Evolutionary conservation across 2,113 vertebrate genomes (phyloP).

Genomic region (Copsychus sechellarum): DNA sequence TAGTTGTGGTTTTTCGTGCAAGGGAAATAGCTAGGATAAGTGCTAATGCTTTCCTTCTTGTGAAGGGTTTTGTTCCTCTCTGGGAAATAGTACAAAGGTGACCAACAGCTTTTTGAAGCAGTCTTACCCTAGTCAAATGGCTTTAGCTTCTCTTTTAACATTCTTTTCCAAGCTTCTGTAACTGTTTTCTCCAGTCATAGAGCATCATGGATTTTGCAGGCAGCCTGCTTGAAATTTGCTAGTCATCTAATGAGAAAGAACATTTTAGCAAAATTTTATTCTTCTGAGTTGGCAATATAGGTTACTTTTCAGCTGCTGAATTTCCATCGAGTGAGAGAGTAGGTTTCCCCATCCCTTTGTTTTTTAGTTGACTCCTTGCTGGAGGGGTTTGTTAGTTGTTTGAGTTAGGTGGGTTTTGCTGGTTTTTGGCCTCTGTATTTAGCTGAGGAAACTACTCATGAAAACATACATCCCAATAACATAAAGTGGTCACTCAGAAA

Average conservation of each 20-base stretch:
- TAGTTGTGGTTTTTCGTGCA: background rate
- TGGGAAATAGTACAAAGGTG: background rate
- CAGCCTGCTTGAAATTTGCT: background rate
- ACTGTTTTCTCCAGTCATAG: background rate
- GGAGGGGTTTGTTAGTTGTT: background rate
- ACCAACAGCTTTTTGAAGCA: background rate
- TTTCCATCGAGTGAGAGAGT: background rate
- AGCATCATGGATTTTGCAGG: background rate
- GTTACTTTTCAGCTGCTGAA: background rate
- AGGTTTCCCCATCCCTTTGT: background rate
- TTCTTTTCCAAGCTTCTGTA: background rate
- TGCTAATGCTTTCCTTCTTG: background rate
- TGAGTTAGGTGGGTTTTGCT: background rate
- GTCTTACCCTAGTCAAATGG: background rate
- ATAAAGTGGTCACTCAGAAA: background rate
- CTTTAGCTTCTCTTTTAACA: background rate
- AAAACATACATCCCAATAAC: background rate
- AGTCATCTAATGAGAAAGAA: background rate
- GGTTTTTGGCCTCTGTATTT: background rate
- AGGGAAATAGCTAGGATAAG: background rate
- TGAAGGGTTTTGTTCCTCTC: background rate
- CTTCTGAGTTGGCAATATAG: background rate
- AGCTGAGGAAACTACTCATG: background rate
- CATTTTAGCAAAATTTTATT: background rate
- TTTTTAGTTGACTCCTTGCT: background rate